Evolutionary conservation across 2,113 vertebrate species (phyloP).

Genomic region (Salminus brasiliensis): DNA sequence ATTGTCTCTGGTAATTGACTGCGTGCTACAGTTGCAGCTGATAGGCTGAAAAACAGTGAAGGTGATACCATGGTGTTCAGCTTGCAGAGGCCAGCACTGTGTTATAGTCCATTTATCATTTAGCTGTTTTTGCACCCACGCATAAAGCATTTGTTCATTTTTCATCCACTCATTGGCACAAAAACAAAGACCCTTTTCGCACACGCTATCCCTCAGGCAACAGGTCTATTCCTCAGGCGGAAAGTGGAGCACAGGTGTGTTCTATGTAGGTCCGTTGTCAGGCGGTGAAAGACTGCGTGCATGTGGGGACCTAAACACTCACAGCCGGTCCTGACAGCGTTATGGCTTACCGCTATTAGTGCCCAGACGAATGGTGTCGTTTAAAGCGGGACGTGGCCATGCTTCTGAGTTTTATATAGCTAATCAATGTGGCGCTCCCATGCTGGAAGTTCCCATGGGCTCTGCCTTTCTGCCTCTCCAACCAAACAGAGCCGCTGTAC

Average conservation of each 20-base stretch:
- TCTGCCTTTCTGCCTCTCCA: slow-evolving; percentile 37
- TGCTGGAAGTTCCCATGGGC: slow-evolving; percentile 65
- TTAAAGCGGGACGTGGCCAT: slow-evolving; percentile 56
- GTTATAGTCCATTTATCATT: background rate
- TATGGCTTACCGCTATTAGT: slow-evolving; percentile 81
- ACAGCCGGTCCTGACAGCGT: slow-evolving; percentile 70
- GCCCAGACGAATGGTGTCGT: slow-evolving; percentile 57
- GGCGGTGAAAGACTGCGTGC: slow-evolving; percentile 66
- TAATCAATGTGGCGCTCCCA: slow-evolving; percentile 71
- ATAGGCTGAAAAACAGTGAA: background rate
- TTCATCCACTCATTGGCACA: slow-evolving; percentile 35
- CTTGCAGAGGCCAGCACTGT: background rate
- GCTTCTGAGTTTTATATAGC: slow-evolving; percentile 70
- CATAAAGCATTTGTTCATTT: background rate
- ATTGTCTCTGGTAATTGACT: background rate
- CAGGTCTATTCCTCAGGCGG: slow-evolving; percentile 63
- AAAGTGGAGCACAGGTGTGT: slow-evolving; percentile 79
- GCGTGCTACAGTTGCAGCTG: background rate
- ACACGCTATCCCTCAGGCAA: slow-evolving; percentile 16
- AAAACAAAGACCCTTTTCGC: background rate
- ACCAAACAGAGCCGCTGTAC: slow-evolving; percentile 13
- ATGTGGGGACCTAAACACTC: slow-evolving; percentile 72
- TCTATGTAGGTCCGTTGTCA: slow-evolving; percentile 70
- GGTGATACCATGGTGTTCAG: background rate
- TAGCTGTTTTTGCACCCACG: background rate